These are phyloP conservation scores for Boulengeromyrus knoepffleri DNA, from an alignment of 2,113 vertebrate species.

Conservation along the genomic window DNA sequence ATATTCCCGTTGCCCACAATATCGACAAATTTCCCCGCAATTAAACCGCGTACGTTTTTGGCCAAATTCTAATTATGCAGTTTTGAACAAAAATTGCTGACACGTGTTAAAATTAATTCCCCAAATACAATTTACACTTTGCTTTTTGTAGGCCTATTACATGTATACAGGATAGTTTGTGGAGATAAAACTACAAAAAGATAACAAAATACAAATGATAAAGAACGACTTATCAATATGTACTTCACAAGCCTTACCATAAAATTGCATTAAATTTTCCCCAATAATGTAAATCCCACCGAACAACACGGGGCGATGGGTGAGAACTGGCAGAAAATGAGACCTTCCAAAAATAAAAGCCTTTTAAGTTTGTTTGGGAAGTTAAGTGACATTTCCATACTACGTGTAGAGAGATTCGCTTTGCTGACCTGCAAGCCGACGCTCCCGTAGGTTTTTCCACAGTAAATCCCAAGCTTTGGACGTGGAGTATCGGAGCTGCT, in stretches of 20 bases:
- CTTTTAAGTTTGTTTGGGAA: background rate
- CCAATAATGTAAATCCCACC: background rate
- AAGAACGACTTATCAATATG: background rate
- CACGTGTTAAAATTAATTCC: background rate
- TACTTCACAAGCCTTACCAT: background rate
- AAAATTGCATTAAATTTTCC: background rate
- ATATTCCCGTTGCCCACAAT: background rate
- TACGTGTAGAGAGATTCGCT: background rate
- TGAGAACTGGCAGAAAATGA: background rate
- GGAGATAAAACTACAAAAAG: background rate
- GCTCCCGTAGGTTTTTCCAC: conserved; percentile 80
- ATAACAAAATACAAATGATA: background rate
- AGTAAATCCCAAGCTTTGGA: conserved; percentile 85
- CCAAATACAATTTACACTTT: background rate
- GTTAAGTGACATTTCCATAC: background rate
- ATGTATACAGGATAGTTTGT: background rate
- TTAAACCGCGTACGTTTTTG: background rate
- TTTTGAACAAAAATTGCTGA: background rate
- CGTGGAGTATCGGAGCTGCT: conserved; percentile 82
- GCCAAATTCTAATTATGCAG: background rate
- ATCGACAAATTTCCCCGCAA: background rate
- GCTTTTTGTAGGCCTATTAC: background rate
- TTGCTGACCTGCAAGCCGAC: conserved; percentile 85
- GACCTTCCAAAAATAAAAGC: background rate
- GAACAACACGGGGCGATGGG: background rate